These are phyloP conservation scores for Serilophus lunatus DNA, from an alignment of 2,113 vertebrate species.

Conservation along the genomic window DNA sequence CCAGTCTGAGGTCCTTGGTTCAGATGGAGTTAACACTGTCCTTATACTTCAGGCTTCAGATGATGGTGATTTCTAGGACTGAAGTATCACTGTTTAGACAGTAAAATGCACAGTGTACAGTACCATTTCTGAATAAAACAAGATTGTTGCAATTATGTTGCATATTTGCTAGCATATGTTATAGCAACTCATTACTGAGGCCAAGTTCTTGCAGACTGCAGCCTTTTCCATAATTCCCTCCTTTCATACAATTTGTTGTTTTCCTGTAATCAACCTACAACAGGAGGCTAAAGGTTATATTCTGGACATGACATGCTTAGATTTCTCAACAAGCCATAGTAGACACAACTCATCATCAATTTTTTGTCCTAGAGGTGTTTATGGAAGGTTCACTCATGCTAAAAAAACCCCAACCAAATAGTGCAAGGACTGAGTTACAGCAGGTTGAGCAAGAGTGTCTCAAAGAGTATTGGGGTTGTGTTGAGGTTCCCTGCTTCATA, in stretches of 20 bases:
- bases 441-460: background rate
- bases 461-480: background rate
- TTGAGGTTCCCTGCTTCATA: background rate
- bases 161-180: background rate
- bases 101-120: no score
- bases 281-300: background rate
- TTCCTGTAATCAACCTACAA: background rate
- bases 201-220: background rate
- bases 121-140: no score
- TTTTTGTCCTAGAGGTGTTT: background rate
- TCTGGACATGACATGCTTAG: background rate
- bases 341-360: rapidly evolving
- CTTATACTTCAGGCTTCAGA: background rate
- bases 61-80: background rate
- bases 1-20: background rate
- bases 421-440: background rate
- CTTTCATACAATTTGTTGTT: background rate
- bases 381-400: background rate
- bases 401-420: background rate
- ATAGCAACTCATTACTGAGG: background rate
- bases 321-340: background rate
- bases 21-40: background rate
- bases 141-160: no score
- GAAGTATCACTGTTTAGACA: background rate
- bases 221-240: background rate